phyloP scores from a whole-genome alignment of 2,888 invertebrate genomes.

The Orthosia incerta region DNA sequence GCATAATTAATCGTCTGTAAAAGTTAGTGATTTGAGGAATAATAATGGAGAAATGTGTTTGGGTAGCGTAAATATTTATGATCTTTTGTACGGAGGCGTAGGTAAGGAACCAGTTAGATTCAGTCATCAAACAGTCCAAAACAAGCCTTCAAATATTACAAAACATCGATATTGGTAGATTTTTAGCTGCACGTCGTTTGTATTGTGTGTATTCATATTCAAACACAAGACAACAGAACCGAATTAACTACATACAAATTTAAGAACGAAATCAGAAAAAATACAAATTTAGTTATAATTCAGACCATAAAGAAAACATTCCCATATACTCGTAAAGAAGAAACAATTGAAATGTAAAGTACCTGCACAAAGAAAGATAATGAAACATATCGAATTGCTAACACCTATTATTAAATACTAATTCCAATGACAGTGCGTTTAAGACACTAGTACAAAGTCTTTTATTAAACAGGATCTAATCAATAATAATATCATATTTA shows the following conservation, averaged over 20 bases:
- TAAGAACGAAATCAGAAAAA: not conserved
- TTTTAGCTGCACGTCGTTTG: not conserved
- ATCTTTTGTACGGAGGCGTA: conserved; percentile 16
- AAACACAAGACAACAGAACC: not conserved
- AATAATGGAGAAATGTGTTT: conserved; percentile 37
- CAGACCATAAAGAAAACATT: not conserved
- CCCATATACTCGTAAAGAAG: not conserved
- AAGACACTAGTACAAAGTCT: conserved; percentile 18
- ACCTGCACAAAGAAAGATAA: not conserved
- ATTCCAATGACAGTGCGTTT: conserved; percentile 32
- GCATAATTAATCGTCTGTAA: conserved; percentile 50
- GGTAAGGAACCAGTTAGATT: not conserved
- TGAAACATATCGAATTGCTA: conserved; percentile 24
- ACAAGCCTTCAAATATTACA: not conserved
- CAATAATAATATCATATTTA: conserved; percentile 5
- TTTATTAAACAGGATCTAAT: conserved; percentile 5
- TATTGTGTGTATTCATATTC: not conserved
- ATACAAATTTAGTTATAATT: not conserved
- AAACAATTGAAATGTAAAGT: conserved; percentile 16
- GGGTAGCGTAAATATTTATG: conserved; percentile 34
- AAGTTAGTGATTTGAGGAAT: conserved; percentile 39
- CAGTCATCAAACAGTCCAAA: not conserved
- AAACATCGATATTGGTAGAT: not conserved
- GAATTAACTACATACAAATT: not conserved
- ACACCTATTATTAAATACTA: not conserved